Percentiles rank a stretch among this genome's conserved stretches.
Evolutionary conservation across 2,113 vertebrate species (phyloP).

Genomic region (Thermophis baileyi): DNA sequence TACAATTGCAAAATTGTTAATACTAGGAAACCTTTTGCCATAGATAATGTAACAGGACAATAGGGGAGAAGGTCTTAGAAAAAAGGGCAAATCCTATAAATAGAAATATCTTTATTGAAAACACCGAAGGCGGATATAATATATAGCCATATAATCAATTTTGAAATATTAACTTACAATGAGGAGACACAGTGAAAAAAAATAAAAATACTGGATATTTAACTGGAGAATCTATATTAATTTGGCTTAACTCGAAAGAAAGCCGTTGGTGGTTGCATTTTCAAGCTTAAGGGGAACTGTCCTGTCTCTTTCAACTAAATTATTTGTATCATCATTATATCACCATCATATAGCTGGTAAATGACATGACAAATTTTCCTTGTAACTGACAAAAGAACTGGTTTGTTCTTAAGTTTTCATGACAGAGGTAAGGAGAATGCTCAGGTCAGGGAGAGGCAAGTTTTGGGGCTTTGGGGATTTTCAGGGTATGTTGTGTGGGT

Average conservation of each 20-base stretch:
- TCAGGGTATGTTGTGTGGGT: neutral
- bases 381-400: neutral
- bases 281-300: neutral
- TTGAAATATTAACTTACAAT: slow-evolving; percentile 38
- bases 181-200: slow-evolving; percentile 31
- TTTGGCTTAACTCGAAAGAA: neutral
- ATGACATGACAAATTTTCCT: neutral
- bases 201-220: slow-evolving; percentile 27
- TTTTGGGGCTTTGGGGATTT: neutral
- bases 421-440: neutral
- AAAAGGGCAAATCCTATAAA: slow-evolving; percentile 51
- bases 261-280: neutral
- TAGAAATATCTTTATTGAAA: slow-evolving; percentile 44
- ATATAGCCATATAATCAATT: slow-evolving; percentile 48
- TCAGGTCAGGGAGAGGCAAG: neutral
- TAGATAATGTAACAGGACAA: slow-evolving; percentile 55
- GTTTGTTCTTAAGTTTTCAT: neutral
- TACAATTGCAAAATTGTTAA: slow-evolving; percentile 18
- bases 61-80: slow-evolving; percentile 51
- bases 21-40: slow-evolving; percentile 38
- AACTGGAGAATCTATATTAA: slow-evolving; percentile 27
- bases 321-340: neutral
- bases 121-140: slow-evolving; percentile 43
- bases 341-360: neutral
- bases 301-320: neutral